A percentile compares a stretch with the other conserved stretches of the same genome.
These are phyloP conservation scores for Channa striata DNA, from an alignment of 2,797 vertebrate genomes.

Conservation along the genomic window DNA sequence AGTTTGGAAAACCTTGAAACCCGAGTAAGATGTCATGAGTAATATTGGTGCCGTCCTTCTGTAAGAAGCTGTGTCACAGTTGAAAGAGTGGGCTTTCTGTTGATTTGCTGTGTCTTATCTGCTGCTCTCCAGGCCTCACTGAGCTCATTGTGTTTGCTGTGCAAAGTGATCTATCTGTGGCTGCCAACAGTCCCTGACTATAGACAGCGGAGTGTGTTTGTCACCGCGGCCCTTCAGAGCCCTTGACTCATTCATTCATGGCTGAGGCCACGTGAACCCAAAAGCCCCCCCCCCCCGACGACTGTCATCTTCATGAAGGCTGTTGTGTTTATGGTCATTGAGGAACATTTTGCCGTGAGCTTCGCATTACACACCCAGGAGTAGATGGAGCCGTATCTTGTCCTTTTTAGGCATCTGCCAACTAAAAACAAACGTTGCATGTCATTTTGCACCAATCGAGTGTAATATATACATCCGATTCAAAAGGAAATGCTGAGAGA, in stretches of 20 bases:
- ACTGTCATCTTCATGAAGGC: slow-evolving; percentile 6
- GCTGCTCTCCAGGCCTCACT: slow-evolving; percentile 37
- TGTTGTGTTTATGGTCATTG: slow-evolving; percentile 22
- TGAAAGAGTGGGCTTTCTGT: slow-evolving; percentile 37
- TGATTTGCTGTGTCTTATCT: slow-evolving; percentile 59
- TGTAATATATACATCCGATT: no score
- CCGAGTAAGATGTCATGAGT: slow-evolving; percentile 32
- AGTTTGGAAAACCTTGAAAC: slow-evolving; percentile 57
- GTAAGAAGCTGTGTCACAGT: slow-evolving; percentile 15
- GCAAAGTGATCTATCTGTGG: slow-evolving; percentile 22
- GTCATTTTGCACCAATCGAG: no score
- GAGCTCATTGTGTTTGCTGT: slow-evolving; percentile 52
- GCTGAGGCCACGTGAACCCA: neutral
- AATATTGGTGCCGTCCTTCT: slow-evolving; percentile 12
- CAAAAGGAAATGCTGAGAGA: no score
- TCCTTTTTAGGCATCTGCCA: neutral
- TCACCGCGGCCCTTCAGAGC: neutral
- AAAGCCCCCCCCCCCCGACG: neutral
- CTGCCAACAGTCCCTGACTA: slow-evolving; percentile 21
- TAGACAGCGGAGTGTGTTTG: slow-evolving; percentile 4
- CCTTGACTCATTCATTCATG: neutral
- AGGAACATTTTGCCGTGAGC: neutral
- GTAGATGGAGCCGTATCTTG: no score
- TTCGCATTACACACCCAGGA: neutral
- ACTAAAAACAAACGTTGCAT: neutral